Evolutionary conservation across 1,140 invertebrate species (phyloP), one percentile per base, ranked within the genome.

Genomic region (Caenorhabditis remanei): DNA sequence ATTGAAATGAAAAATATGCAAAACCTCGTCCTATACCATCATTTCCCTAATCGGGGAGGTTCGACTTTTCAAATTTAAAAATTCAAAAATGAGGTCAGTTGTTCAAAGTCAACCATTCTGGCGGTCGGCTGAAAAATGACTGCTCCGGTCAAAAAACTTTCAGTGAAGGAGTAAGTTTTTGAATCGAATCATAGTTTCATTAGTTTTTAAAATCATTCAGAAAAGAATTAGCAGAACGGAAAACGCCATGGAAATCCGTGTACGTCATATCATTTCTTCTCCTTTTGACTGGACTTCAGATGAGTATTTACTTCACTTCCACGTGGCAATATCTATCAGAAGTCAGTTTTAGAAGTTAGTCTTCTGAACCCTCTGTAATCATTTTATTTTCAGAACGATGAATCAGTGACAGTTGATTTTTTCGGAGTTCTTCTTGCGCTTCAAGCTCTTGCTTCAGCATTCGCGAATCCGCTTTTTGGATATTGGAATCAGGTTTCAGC

Each of bases 401-500:
- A 86, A 86, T 58, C 50, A 14, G 67, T 58, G 5, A 79, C 65
- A 24, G 55, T 86, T 9, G 85, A 88, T 8, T 85, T 88, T 32
- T 88, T 88, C 43, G 87, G 87, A 14, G 65, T 58, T 0, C 50
- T 87, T 43, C 48, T 87, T 8, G 87, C 87, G 0, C 21, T 82
- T 32, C 53, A 50, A 50, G 55, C 79, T 7, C 53, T 87, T 48
- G 56, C 79, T 19, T 71, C 46, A 1, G 83, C 87, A 40, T 41
- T 87, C 50, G 55, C 87, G 19, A 87, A 84, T 58, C 87, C 87
- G 2, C 13, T 85, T 6, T 84, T 87, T 24, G 87, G 87, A 24
- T 84, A 84, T 43, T 87, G 87, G 87, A 87, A 84, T 75, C 87
- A 87, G 40, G 61, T 63, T 16, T 67, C 87, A 4, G 40, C 83